Evolutionary conservation across 37 sponge, comb jelly and placozoan species (phyloP), one percentile per base, ranked within the genome.

Genomic region (Crambe crambe): DNA sequence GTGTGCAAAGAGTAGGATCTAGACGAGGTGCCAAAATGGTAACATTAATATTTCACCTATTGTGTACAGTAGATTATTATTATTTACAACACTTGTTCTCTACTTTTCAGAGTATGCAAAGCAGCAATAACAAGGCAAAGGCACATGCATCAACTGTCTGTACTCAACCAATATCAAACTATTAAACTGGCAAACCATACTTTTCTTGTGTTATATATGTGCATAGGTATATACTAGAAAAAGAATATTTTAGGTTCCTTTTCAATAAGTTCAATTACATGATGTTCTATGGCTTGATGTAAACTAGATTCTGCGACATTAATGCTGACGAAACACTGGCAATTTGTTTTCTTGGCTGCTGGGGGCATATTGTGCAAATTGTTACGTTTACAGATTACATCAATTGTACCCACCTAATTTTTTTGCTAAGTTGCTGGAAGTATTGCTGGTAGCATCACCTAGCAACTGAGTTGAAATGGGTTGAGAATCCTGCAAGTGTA

Each of bases 241-340:
- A 32, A 77, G 51, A 85, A 85, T 59, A 44, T 42, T 27, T 59
- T 22, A 17, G 85, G 85, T 23, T 85, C 72, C 39, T 2, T 59
- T 2, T 60, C 63, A 42, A 68, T n/a, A 23, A 30, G 27, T 77
- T 68, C 41, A n/a, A 70, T 70, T 18, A 85, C 61, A 72, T 85
- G 37, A 15, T 77, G 74, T 71, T 88, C 88, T 60, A 70, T 72
- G 47, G 40, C 21, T 0, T 29, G 44, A 31, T 69, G 31, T 12
- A 77, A 67, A 34, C 63, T 56, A 0, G 59, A 21, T 31, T 88
- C 81, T 37, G 76, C 9, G 1, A 88, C 51, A 36, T 81, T 71
- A 23, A 88, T 21, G 56, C 88, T 88, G 44, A 88, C 88, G 44
- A 77, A 88, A 82, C 88, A 88, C 38, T 88, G 88, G 58, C 79